Base-by-base conservation (phyloP, 2,888 invertebrate genomes). In the Phasia obesa region DNA sequence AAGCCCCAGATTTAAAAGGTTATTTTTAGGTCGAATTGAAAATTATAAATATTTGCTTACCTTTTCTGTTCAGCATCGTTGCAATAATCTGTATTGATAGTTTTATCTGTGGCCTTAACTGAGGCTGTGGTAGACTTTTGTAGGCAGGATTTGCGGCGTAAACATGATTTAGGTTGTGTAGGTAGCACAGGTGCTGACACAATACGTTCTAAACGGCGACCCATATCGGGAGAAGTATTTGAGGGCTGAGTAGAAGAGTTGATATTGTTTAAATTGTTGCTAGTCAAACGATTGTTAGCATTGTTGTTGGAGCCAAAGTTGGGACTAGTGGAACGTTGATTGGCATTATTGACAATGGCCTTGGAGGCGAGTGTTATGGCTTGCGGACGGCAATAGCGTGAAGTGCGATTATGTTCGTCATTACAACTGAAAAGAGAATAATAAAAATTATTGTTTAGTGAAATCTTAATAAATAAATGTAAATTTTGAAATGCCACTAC, bases 111-210 rank as follows among this genome's bases (percentile, higher is more conserved):
- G 11, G 62, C 44, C 27, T 62, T 67, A 9, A 73, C 49, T 21
- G 75, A 57, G 42, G 27, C 47, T 11, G 82, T 49, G 62, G 74
- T 59, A 47, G 65, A 53, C 70, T 86, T 87, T 74, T 89, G 87
- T 80, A 87, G 88, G 88, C 89, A 89, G 86, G 88, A 88, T 85
- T 89, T 88, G 75, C 90, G 89, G 76, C 89, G 93, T 47, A 93
- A 89, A 86, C 93, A 93, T 31, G 94, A 93, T 84, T 92, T 92
- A 5, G 93, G 93, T 80, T 90, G 90, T 65, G 87, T 86, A 19
- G 89, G 89, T 83, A 91, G 88, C 78, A 88, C 86, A 35, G 88
- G 89, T 13, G 90, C 89, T n/a, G 89, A 88, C 53, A 87, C 85
- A 85, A 88, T 85, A 42, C 89, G 90, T 75, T 88, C 88, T 81